phyloP scores from a whole-genome alignment of 2,888 invertebrate species.

The Hydraecia micacea region DNA sequence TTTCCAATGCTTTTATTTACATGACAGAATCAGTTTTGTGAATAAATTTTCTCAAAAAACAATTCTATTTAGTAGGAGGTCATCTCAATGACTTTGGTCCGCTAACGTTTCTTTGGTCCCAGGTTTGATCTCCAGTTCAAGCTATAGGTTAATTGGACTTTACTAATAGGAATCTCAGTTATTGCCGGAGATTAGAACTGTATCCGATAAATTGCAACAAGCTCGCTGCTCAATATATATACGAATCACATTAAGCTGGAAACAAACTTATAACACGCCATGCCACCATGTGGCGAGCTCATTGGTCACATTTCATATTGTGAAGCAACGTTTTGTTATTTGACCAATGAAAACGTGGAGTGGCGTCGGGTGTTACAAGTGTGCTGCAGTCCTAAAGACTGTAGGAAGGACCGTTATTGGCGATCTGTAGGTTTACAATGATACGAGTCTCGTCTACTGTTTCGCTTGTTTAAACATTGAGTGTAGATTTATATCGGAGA shows the following conservation, averaged over 20 bases:
- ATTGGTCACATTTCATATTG: constrained; percentile 12
- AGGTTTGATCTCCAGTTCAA: constrained; percentile 56
- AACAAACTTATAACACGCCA: constrained; percentile 6
- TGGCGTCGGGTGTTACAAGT: constrained; percentile 6
- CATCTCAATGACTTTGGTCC: constrained; percentile 21
- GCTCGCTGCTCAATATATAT: constrained; percentile 38
- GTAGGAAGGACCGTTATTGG: constrained; percentile 51
- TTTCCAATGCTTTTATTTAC: not conserved
- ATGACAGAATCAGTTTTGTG: too few relatives aligned
- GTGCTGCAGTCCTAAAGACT: not conserved
- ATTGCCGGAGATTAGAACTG: constrained; percentile 55
- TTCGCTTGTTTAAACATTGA: constrained; percentile 20
- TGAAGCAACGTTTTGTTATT: constrained; percentile 8
- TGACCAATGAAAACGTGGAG: constrained; percentile 6
- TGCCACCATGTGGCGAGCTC: not conserved
- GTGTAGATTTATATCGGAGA: constrained; percentile 42
- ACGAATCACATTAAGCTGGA: constrained; percentile 33
- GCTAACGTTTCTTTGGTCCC: constrained; percentile 37
- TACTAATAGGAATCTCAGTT: constrained; percentile 64
- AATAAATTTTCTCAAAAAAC: not conserved
- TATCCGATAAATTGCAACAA: constrained; percentile 62
- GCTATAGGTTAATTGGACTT: constrained; percentile 60
- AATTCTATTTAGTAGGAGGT: not conserved
- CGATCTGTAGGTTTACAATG: constrained; percentile 43
- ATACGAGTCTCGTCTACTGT: constrained; percentile 34